phyloP scores from a whole-genome alignment of 2,888 invertebrate genomes.

The Myopa tessellatipennis region DNA sequence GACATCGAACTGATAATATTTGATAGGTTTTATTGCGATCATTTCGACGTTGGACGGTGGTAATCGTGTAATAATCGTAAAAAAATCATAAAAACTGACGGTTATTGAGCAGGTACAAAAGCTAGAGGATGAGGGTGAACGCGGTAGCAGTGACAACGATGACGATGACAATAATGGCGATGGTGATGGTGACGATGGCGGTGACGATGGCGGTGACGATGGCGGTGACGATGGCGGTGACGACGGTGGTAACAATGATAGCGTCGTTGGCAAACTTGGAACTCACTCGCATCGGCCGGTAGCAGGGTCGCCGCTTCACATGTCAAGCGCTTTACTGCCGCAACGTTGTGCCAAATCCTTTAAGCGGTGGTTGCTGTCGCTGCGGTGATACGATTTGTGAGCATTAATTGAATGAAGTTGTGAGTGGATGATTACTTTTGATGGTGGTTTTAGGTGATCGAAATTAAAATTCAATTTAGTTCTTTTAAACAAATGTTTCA shows the following conservation, averaged over 20 bases:
- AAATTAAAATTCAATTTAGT: constrained; percentile 4
- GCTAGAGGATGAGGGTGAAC: not conserved
- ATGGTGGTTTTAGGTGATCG: not conserved
- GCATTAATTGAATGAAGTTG: constrained; percentile 35
- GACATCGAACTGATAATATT: constrained; percentile 44
- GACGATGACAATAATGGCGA: too few species aligned
- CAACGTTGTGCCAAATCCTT: constrained; percentile 19
- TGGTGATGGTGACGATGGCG: not conserved
- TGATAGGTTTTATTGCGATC: constrained; percentile 53
- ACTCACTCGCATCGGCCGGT: not conserved
- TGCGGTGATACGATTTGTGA: constrained; percentile 8
- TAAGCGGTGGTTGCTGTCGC: constrained; percentile 12
- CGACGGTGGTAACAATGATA: not conserved
- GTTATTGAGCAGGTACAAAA: constrained; percentile 46
- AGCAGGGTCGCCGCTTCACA: constrained; percentile 20
- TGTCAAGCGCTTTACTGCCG: constrained; percentile 34
- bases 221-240: not conserved
- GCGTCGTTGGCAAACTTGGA: not conserved
- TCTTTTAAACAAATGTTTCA: not conserved
- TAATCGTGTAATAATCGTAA: constrained; percentile 56
- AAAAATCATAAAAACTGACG: constrained; percentile 56
- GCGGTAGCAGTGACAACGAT: not conserved
- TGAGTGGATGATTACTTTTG: constrained; percentile 21
- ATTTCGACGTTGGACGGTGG: constrained; percentile 56
- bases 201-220: not conserved